Evolutionary conservation across 30 jellyfish, hydroid and myxozoan genomes (phyloP).

Genomic region (Hydractinia echinata): DNA sequence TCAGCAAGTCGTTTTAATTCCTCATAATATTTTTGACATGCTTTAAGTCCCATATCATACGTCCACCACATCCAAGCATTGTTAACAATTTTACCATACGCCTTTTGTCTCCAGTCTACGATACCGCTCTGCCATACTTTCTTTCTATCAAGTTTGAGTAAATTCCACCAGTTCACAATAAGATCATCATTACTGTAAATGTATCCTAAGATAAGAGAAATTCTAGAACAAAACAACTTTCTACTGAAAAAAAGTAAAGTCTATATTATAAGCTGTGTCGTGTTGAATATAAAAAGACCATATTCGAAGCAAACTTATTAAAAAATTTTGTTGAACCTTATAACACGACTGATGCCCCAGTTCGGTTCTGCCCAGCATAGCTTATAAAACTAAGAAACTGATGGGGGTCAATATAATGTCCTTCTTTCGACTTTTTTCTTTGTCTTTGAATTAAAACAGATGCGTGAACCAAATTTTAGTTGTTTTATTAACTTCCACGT

Average conservation of each 20-base stretch:
- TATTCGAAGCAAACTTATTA: no score
- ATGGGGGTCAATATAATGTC: no score
- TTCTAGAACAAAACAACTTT: neutral
- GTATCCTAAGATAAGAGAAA: constrained; percentile 21
- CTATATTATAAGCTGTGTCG: no score
- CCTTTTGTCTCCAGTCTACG: constrained; percentile 51
- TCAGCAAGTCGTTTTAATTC: constrained; percentile 29
- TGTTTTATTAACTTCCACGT: no score
- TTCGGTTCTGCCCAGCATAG: no score
- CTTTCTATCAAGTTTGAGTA: constrained; percentile 38
- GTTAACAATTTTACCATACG: constrained; percentile 18
- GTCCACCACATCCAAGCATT: constrained; percentile 60
- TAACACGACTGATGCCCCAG: no score
- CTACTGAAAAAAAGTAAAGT: neutral
- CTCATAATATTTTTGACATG: constrained; percentile 39
- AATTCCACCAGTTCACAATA: constrained; percentile 88
- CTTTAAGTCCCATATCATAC: constrained; percentile 50
- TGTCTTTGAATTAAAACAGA: no score
- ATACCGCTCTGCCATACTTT: constrained; percentile 78
- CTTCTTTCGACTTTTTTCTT: no score
- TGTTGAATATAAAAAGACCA: no score
- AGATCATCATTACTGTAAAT: constrained; percentile 73
- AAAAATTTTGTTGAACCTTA: no score
- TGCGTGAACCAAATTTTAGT: no score
- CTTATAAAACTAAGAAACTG: no score